Evolutionary conservation across 2,797 vertebrate species (phyloP).

Genomic region (Alfaro cultratus): DNA sequence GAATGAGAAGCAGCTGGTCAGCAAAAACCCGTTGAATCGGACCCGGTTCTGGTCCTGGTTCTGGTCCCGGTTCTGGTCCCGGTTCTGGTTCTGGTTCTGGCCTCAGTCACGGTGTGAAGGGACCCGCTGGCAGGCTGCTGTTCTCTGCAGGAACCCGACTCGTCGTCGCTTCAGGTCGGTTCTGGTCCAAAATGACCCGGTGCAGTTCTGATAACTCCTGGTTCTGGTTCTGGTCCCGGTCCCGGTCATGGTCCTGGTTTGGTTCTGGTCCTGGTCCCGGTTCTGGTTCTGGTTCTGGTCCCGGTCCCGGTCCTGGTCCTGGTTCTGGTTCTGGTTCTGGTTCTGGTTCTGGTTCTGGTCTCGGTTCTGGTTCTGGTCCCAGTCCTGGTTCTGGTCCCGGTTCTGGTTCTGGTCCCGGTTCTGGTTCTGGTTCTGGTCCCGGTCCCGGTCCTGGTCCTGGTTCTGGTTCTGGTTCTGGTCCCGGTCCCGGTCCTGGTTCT

Average conservation of each 20-base stretch:
- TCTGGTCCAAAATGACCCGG: accelerated
- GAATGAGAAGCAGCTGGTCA: too few species aligned
- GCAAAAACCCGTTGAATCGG: neutral
- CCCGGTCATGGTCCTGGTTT: too few species aligned
- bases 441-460: too few species aligned
- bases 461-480: too few species aligned
- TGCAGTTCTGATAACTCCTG: neutral
- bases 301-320: too few species aligned
- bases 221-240: neutral
- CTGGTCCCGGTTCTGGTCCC: neutral
- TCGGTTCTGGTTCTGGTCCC: accelerated
- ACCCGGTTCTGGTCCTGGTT: neutral
- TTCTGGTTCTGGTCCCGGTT: accelerated
- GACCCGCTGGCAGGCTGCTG: neutral
- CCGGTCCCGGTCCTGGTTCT: too few species aligned
- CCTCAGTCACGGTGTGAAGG: constrained; percentile 6
- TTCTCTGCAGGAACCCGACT: constrained; percentile 27
- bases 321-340: neutral
- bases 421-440: too few species aligned
- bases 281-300: neutral
- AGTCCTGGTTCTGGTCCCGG: neutral
- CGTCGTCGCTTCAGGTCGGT: constrained; percentile 20
- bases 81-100: neutral
- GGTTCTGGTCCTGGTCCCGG: neutral
- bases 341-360: neutral